Base-by-base conservation (phyloP, 1,140 invertebrate species). In the Diplogasteroides magnus region DNA sequence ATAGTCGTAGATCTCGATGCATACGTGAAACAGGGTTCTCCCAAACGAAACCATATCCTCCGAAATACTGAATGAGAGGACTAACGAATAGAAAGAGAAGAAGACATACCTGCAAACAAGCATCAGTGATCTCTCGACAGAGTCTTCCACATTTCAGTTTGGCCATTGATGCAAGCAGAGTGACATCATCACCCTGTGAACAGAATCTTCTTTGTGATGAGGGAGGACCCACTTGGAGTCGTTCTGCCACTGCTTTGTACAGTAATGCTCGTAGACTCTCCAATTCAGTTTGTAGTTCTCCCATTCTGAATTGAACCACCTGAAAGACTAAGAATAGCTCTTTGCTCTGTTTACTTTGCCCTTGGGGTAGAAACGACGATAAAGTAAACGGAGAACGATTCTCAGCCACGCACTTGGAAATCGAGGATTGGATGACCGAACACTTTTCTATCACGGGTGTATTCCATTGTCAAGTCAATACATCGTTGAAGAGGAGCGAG, bases 11-110 rank as follows among this genome's bases (percentile, higher is more conserved):
- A 80, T 88, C 88, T 55, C 88, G 83, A 75, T 83, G 87, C 14
- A 83, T 76, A 23, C 87, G 76, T 55, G 83, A 84, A 48, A 88
- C 80, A 3, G 80, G 70, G 19, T 62, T 85, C 59, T 89, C 87
- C 57, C 83, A 81, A 2, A 86, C 87, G 78, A 85, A 89, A 1
- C 88, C 88, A 86, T 88, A 88, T 23, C 87, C 88, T 67, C 88
- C 88, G 85, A 86, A 88, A 74, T 81, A 88, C 74, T 77, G 58
- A 75, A 77, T 66, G 0, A 26, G 13, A 19, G 31, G 28, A 28
- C 6, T 13, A 60, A 11, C 11, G 6, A 14, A 14, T 26, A 59
- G n/a, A 67, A 68, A 31, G 11, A 2, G 19, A 13, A 67, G 26
- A 19, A n/a, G 29, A 68, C 60, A 23, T 31, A 76, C 75, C 82